A percentile compares a stretch with the other conserved stretches of the same genome.
These are phyloP conservation scores for Naso thynnoides DNA, from an alignment of 2,797 vertebrate genomes.

Conservation along the genomic window DNA sequence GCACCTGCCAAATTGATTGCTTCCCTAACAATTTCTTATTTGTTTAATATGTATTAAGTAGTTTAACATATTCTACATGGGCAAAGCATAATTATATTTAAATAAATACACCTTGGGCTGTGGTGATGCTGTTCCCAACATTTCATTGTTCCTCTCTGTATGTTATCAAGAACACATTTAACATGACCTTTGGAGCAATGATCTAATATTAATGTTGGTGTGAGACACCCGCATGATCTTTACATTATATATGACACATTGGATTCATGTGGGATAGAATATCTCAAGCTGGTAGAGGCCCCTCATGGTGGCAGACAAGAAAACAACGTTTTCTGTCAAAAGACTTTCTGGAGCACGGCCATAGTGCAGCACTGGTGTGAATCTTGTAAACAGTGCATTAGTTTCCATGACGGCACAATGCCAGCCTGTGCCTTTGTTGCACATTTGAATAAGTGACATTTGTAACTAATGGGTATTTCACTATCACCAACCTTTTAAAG, in stretches of 20 bases:
- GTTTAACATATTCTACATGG: conserved; percentile 22
- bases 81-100: not conserved
- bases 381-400: conserved; percentile 23
- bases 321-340: not conserved
- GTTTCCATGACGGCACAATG: conserved; percentile 39
- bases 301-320: not conserved
- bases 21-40: conserved; percentile 29
- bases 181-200: conserved; percentile 17
- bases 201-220: conserved; percentile 22
- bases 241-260: conserved; percentile 18
- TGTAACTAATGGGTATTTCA: conserved; percentile 12
- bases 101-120: not conserved
- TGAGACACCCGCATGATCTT: conserved; percentile 12
- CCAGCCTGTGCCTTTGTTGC: conserved; percentile 9
- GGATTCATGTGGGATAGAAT: not conserved
- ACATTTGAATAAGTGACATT: conserved; percentile 37
- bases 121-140: not conserved
- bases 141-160: not conserved
- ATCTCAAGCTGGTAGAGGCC: not conserved
- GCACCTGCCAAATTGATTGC: conserved; percentile 63
- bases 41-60: conserved; percentile 34
- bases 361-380: not conserved
- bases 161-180: conserved; percentile 8
- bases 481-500: not conserved
- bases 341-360: not conserved